Evolutionary conservation across 2,888 invertebrate genomes (phyloP), one percentile per base, ranked within the genome.

Genomic region (Horisme vitalbata): DNA sequence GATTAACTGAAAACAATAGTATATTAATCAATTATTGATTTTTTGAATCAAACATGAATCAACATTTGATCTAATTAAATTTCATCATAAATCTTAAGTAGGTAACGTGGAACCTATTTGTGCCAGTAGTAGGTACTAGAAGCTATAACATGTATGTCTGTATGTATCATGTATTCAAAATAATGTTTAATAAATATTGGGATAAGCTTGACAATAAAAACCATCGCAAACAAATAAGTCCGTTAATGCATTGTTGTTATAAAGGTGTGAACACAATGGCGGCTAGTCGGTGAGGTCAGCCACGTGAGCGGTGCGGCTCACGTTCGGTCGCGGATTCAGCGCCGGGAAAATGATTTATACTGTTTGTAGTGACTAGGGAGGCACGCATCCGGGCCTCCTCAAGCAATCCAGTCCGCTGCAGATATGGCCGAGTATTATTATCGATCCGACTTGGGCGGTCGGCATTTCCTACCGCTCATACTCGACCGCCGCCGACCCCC

Each of bases 401-500:
- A 83, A 87, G 85, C 83, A 83, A 81, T 85, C 80, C 83, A 78
- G 86, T 85, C 86, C 87, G 83, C 87, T 87, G 87, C 88, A 88
- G 89, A 88, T 87, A 87, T 88, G 86, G 83, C 74, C 86, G 84
- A 85, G 87, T 88, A 85, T 90, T 89, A 89, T 89, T 88, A 90
- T 90, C 83, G 90, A 90, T 88, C 90, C 87, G 78, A 75, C 71
- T 74, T 69, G 73, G 79, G 79, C 75, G 81, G 79, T 77, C 79
- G 83, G 81, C 74, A 80, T 80, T 86, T 85, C 83, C 86, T 82
- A 84, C 82, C 76, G 79, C 83, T 88, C 85, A 86, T 87, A 88
- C 85, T 79, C 68, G 64, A 63, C 71, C 70, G 69, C 73, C 69
- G 46, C 62, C 63, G 64, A 61, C 68, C 70, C 67, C 55, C 75